Percentiles rank a stretch among this genome's conserved stretches.
These are phyloP conservation scores for Monopterus albus DNA, from an alignment of 2,113 vertebrate genomes.

Conservation along the genomic window DNA sequence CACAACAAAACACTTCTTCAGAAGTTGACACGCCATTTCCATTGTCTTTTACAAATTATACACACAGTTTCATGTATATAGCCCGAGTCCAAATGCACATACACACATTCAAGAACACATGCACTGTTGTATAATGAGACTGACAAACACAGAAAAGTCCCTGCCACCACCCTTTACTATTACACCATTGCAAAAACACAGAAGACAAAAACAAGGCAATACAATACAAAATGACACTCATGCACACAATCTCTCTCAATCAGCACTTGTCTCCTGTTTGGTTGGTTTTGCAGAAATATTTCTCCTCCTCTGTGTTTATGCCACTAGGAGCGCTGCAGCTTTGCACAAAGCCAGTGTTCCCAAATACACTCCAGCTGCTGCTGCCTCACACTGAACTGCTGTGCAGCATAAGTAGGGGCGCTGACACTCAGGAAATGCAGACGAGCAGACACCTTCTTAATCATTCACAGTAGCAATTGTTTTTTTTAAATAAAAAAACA, in stretches of 20 bases:
- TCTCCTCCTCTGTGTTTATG: slow-evolving; percentile 4
- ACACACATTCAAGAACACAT: slow-evolving; percentile 16
- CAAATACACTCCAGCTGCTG: slow-evolving; percentile 58
- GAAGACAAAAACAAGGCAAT: slow-evolving; percentile 39
- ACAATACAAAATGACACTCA: slow-evolving; percentile 22
- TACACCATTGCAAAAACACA: slow-evolving; percentile 27
- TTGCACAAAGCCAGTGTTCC: slow-evolving; percentile 54
- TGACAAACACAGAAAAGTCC: slow-evolving; percentile 34
- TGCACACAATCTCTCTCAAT: slow-evolving; percentile 33
- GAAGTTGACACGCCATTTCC: slow-evolving; percentile 51
- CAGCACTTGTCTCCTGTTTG: slow-evolving; percentile 43
- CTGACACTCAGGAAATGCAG: slow-evolving; percentile 59
- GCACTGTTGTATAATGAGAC: slow-evolving; percentile 39
- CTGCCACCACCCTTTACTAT: background rate
- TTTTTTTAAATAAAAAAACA: slow-evolving; percentile 61
- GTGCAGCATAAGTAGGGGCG: slow-evolving; percentile 52
- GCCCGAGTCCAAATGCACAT: slow-evolving; percentile 45
- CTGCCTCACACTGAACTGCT: slow-evolving; percentile 43
- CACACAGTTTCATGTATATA: slow-evolving; percentile 44
- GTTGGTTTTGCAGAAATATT: slow-evolving; percentile 40
- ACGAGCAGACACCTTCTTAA: slow-evolving; percentile 67
- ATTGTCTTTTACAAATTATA: slow-evolving; percentile 70
- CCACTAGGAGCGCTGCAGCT: slow-evolving; percentile 77
- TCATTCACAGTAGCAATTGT: slow-evolving; percentile 50
- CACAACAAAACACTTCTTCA: slow-evolving; percentile 61